Evolutionary conservation across 1,140 invertebrate genomes (phyloP).

Genomic region (Drosophila arawakana): DNA sequence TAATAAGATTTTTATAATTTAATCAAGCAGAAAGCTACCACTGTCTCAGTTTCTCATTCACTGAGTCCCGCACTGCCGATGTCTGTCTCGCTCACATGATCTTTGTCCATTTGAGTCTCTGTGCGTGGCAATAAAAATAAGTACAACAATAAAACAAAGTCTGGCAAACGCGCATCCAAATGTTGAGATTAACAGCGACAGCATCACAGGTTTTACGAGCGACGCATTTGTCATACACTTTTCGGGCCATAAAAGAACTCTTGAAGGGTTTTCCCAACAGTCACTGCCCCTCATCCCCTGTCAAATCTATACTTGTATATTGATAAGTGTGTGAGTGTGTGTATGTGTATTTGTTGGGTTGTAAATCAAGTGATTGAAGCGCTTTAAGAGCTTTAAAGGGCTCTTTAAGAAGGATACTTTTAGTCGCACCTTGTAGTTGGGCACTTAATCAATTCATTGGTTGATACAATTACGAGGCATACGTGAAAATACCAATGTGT

Average conservation of each 20-base stretch:
- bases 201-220: slow-evolving; percentile 65
- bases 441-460: slow-evolving; percentile 71
- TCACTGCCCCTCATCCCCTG: not conserved
- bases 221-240: slow-evolving; percentile 81
- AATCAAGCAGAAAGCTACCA: slow-evolving; percentile 69
- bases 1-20: slow-evolving; percentile 82
- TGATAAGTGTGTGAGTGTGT: not conserved
- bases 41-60: not conserved
- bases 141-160: slow-evolving; percentile 80
- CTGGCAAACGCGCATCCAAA: slow-evolving; percentile 58
- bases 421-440: slow-evolving; percentile 17
- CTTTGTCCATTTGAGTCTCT: slow-evolving; percentile 34
- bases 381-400: slow-evolving; percentile 38
- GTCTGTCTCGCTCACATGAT: slow-evolving; percentile 29
- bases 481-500: slow-evolving; percentile 57
- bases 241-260: slow-evolving; percentile 72
- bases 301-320: slow-evolving; percentile 2
- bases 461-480: slow-evolving; percentile 58
- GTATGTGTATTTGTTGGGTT: not conserved
- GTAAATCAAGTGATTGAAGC: slow-evolving; percentile 4
- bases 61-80: not conserved
- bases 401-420: slow-evolving; percentile 4
- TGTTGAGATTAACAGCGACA: slow-evolving; percentile 67
- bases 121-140: slow-evolving; percentile 77
- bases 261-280: slow-evolving; percentile 36